Evolutionary conservation across 2,113 vertebrate species (phyloP), one percentile per base, ranked within the genome.

Genomic region (Anhinga rufa): DNA sequence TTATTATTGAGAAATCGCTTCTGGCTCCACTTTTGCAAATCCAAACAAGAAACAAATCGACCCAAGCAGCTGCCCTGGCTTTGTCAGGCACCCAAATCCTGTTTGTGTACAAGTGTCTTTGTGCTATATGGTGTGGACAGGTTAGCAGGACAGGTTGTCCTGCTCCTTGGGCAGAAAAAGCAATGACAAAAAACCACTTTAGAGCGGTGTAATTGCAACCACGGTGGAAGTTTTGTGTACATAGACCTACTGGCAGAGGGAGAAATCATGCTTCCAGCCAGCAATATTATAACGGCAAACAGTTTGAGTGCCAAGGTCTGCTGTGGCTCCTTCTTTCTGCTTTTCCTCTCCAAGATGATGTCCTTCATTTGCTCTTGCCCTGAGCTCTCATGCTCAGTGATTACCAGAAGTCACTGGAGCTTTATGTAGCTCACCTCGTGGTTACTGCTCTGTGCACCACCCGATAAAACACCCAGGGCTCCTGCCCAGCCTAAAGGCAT

Each of bases 281-380:
- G 84, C 71, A 61, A 10, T 26, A 38, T 60, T 18, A 5, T 2
- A 87, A 90, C 15, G 15, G 88, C 88, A 83, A 91, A 86, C 55
- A 70, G 10, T 74, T 5, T 2, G 13, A 36, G 83, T 78, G 89
- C 92, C 92, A 91, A 54, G 77, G 32, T 51, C 82, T 93, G 75
- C 65, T 46, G 75, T 51, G 61, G 61, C 93, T 90, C 89, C 82
- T 93, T 95, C 79, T 15, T 84, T 66, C 65, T 28, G 60, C 91
- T 51, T 90, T 49, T 61, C 11, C 70, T 57, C 74, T 93, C 94
- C 65, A 57, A 38, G 24, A 86, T 2, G 16, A n/a, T 42, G 86
- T 12, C 93, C 83, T 96, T 96, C 57, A 29, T 46, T 32, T 28
- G 93, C 61, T 92, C 96, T 96, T 95, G 93, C 82, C 91, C 62